A percentile compares a stretch with the other conserved stretches of the same genome.
phyloP scores from a whole-genome alignment of 2,113 vertebrate species.

The Mesocricetus auratus region DNA sequence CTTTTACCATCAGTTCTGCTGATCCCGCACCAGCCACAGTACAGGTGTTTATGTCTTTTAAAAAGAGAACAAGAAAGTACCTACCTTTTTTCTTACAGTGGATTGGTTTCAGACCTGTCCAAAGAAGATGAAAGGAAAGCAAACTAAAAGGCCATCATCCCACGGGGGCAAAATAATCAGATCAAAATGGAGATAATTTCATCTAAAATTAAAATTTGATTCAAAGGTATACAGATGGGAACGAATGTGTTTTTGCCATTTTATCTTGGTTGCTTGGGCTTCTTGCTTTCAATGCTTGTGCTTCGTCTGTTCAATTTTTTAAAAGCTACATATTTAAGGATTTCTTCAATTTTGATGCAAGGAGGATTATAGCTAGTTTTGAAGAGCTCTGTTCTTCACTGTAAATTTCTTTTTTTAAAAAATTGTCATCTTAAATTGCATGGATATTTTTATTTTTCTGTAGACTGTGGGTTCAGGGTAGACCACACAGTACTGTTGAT shows the following conservation, averaged over 20 bases:
- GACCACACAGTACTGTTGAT: slow-evolving; percentile 52
- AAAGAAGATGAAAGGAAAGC: slow-evolving; percentile 32
- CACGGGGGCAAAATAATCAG: slow-evolving; percentile 17
- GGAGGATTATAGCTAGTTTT: slow-evolving; percentile 38
- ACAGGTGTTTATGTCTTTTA: not conserved
- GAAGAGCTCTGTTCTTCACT: slow-evolving; percentile 51
- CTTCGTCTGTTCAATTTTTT: slow-evolving; percentile 34
- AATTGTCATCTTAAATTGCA: slow-evolving; percentile 49
- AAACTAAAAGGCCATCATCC: not conserved
- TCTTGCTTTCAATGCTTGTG: slow-evolving; percentile 17
- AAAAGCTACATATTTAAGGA: slow-evolving; percentile 44
- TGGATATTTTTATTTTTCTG: not conserved
- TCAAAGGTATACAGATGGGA: slow-evolving; percentile 40
- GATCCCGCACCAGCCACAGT: not conserved
- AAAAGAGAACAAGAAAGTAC: slow-evolving; percentile 33
- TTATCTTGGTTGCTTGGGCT: slow-evolving; percentile 4
- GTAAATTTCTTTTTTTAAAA: slow-evolving; percentile 30
- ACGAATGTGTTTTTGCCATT: slow-evolving; percentile 21
- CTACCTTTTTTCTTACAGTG: not conserved
- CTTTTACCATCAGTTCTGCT: not conserved
- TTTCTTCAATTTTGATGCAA: slow-evolving; percentile 50
- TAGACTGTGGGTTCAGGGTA: slow-evolving; percentile 52
- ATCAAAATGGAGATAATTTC: slow-evolving; percentile 36
- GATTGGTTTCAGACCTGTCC: not conserved
- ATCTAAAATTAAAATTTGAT: slow-evolving; percentile 59